Percentiles rank a stretch among this genome's conserved stretches.
phyloP scores from a whole-genome alignment of 2,888 invertebrate genomes.

The Hololepta plana region DNA sequence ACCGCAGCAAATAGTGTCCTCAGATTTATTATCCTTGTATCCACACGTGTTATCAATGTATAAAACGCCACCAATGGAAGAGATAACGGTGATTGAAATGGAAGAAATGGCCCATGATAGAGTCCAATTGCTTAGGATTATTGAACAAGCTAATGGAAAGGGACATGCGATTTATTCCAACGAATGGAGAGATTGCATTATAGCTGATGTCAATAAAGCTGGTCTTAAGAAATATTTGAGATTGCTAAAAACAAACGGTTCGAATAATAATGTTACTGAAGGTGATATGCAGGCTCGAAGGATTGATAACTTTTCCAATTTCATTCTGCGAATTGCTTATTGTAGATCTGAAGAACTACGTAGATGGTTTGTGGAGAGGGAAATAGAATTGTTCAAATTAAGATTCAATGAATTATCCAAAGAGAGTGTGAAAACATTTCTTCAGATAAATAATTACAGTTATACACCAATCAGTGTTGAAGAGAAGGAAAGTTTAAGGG shows the following conservation, averaged over 20 bases:
- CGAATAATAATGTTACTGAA: slow-evolving; percentile 34
- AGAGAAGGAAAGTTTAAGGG: slow-evolving; percentile 44
- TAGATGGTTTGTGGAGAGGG: slow-evolving; percentile 76
- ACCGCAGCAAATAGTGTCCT: no score
- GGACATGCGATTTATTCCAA: slow-evolving; percentile 41
- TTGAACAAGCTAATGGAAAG: slow-evolving; percentile 55
- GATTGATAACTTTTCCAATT: slow-evolving; percentile 84
- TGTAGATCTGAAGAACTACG: slow-evolving; percentile 73
- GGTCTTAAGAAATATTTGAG: slow-evolving; percentile 45
- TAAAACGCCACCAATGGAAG: slow-evolving; percentile 50
- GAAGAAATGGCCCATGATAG: slow-evolving; percentile 75
- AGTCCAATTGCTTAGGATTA: slow-evolving; percentile 54
- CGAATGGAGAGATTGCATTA: slow-evolving; percentile 47
- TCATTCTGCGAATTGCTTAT: slow-evolving; percentile 78
- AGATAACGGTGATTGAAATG: slow-evolving; percentile 66
- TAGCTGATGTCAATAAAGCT: slow-evolving; percentile 45
- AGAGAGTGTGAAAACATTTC: slow-evolving; percentile 45
- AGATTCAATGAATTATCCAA: slow-evolving; percentile 47
- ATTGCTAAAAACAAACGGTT: slow-evolving; percentile 37
- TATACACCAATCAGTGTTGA: slow-evolving; percentile 47
- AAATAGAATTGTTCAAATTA: slow-evolving; percentile 76
- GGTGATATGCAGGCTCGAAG: slow-evolving; percentile 46
- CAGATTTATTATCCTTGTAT: no score
- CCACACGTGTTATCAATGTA: slow-evolving; percentile 69
- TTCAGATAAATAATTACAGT: slow-evolving; percentile 46